These are phyloP conservation scores for Lycorma delicatula DNA, from an alignment of 1,140 invertebrate genomes.

Conservation along the genomic window DNA sequence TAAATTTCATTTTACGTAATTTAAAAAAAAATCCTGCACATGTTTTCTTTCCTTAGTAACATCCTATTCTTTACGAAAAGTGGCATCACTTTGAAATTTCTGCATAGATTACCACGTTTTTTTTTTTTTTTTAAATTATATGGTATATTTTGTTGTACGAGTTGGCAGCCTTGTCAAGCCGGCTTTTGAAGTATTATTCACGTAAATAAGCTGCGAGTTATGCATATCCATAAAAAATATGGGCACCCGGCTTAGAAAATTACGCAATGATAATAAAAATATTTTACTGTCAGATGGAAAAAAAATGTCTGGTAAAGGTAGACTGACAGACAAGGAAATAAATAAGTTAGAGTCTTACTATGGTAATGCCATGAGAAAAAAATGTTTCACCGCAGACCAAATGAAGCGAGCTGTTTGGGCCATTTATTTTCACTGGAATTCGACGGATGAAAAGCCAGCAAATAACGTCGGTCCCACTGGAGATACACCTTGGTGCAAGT, in stretches of 20 bases:
- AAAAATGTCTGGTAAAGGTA: constrained; percentile 19
- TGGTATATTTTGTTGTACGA: too few relatives aligned
- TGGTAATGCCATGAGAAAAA: constrained; percentile 30
- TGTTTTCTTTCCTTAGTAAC: too few relatives aligned
- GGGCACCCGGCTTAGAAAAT: constrained; percentile 1
- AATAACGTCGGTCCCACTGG: background rate
- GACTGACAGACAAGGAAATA: constrained; percentile 28
- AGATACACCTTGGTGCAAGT: background rate
- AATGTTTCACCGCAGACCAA: constrained; percentile 28
- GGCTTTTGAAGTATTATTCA: too few relatives aligned
- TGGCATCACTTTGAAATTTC: too few relatives aligned
- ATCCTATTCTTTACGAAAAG: too few relatives aligned
- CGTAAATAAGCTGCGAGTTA: too few relatives aligned
- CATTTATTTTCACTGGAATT: constrained; percentile 31
- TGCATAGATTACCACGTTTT: too few relatives aligned
- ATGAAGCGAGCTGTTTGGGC: constrained; percentile 33
- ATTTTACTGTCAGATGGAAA: constrained; percentile 7
- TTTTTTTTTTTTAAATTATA: too few relatives aligned
- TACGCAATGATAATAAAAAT: background rate
- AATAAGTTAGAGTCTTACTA: constrained; percentile 25
- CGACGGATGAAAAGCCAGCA: constrained; percentile 26
- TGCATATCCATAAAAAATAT: too few relatives aligned
- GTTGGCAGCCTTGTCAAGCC: too few relatives aligned
- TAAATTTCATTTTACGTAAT: too few relatives aligned
- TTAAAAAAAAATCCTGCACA: too few relatives aligned